These are phyloP conservation scores for Geotrypetes seraphini DNA, from an alignment of 2,797 vertebrate genomes.

Conservation along the genomic window DNA sequence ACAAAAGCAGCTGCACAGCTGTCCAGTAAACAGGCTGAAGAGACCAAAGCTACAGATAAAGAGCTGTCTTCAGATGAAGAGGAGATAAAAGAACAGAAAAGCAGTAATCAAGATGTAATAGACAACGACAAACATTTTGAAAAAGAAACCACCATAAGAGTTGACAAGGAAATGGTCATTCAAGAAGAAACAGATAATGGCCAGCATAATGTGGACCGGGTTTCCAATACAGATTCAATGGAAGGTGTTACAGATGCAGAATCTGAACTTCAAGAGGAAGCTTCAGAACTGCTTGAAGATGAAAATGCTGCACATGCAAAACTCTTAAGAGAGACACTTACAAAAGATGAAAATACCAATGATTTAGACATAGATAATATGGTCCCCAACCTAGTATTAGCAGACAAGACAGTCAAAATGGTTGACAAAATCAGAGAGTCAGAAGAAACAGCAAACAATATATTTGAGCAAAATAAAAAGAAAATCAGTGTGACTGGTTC, in stretches of 20 bases:
- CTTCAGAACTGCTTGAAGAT: constrained; percentile 69
- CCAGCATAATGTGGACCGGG: constrained; percentile 1
- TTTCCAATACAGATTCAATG: constrained; percentile 1
- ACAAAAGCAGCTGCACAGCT: not conserved
- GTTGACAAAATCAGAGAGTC: too few species aligned
- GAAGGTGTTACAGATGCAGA: not conserved
- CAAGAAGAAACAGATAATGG: not conserved
- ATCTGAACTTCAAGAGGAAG: constrained; percentile 5
- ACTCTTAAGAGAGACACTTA: constrained; percentile 15
- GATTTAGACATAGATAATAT: not conserved
- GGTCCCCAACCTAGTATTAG: constrained; percentile 2
- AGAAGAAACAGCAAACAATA: not conserved
- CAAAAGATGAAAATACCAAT: not conserved
- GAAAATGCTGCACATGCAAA: constrained; percentile 72
- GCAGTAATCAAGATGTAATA: too few species aligned
- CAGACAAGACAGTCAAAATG: not conserved
- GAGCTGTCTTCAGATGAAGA: constrained; percentile 11
- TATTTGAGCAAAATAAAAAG: constrained; percentile 2
- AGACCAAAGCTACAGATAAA: not conserved
- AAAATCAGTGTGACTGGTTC: not conserved
- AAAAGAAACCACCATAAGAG: not conserved
- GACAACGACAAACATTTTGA: not conserved
- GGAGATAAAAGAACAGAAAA: constrained; percentile 13
- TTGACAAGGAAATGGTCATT: constrained; percentile 6
- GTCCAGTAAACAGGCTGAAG: not conserved